These are phyloP conservation scores for Microtus richardsoni DNA, from an alignment of 2,113 vertebrate genomes.

Conservation along the genomic window DNA sequence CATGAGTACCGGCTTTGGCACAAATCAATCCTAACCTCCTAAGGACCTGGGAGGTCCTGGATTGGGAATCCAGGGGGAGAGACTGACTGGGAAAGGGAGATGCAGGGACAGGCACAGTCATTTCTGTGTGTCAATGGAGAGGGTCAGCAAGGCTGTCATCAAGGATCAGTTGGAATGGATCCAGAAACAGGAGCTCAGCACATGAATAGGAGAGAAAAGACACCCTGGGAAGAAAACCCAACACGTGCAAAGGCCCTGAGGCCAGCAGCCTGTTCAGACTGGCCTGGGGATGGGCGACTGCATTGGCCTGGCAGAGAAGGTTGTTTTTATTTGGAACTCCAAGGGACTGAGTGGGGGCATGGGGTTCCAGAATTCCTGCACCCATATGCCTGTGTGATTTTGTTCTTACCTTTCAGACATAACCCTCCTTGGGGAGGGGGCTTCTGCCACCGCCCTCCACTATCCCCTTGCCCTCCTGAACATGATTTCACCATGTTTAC, in stretches of 20 bases:
- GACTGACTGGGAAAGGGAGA: neutral
- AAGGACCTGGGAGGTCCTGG: neutral
- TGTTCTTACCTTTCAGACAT: neutral
- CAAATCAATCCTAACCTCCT: neutral
- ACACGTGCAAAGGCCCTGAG: neutral
- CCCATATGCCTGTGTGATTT: neutral
- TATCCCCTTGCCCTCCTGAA: neutral
- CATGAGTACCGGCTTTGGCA: too few relatives aligned
- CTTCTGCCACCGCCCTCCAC: rapidly evolving
- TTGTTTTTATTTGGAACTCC: neutral
- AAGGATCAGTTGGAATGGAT: neutral
- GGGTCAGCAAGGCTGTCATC: neutral
- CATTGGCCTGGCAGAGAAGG: neutral
- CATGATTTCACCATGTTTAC: neutral
- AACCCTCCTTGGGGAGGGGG: neutral
- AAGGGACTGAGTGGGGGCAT: neutral
- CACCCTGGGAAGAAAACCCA: neutral
- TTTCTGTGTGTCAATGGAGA: neutral
- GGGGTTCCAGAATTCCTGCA: neutral
- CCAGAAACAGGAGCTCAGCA: neutral
- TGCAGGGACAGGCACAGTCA: rapidly evolving
- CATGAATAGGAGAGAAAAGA: neutral
- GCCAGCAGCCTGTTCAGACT: neutral
- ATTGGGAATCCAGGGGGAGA: neutral
- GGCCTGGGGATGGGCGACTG: neutral